A percentile compares a stretch with the other conserved stretches of the same genome.
Conservation (phyloP, 2,797 vertebrate species). For the Cyclura pinguis region DNA sequence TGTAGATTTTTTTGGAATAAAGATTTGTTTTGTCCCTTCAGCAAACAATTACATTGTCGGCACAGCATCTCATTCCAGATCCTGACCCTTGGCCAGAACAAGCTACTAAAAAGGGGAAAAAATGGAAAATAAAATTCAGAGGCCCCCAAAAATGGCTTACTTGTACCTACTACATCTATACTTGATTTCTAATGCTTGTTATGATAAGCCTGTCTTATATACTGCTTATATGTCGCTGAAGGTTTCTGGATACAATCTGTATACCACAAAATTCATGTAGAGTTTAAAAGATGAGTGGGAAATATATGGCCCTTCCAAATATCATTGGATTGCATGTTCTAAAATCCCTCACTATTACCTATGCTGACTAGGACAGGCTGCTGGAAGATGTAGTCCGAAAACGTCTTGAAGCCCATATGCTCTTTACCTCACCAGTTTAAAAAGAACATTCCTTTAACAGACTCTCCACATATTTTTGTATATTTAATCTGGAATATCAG, state of each 20-base stretch:
- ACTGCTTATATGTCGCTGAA: background rate
- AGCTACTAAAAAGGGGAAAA: background rate
- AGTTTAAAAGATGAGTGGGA: background rate
- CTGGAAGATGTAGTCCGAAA: background rate
- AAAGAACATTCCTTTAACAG: background rate
- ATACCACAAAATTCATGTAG: background rate
- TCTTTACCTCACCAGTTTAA: background rate
- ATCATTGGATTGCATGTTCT: background rate
- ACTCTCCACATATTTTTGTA: background rate
- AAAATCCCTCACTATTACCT: background rate
- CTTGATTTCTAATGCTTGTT: background rate
- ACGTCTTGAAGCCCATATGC: background rate
- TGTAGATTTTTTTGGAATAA: conserved; percentile 15
- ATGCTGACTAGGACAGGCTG: background rate
- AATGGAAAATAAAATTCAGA: background rate
- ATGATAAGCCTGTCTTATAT: background rate
- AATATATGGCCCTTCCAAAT: background rate
- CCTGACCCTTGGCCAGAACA: background rate
- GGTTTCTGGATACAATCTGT: background rate
- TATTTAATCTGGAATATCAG: background rate
- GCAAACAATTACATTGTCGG: conserved; percentile 10
- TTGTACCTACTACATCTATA: background rate
- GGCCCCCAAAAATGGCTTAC: background rate
- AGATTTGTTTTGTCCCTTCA: conserved; percentile 20
- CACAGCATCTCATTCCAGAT: background rate